Evolutionary conservation across 1,140 invertebrate genomes (phyloP).

Genomic region (Sitodiplosis mosellana): DNA sequence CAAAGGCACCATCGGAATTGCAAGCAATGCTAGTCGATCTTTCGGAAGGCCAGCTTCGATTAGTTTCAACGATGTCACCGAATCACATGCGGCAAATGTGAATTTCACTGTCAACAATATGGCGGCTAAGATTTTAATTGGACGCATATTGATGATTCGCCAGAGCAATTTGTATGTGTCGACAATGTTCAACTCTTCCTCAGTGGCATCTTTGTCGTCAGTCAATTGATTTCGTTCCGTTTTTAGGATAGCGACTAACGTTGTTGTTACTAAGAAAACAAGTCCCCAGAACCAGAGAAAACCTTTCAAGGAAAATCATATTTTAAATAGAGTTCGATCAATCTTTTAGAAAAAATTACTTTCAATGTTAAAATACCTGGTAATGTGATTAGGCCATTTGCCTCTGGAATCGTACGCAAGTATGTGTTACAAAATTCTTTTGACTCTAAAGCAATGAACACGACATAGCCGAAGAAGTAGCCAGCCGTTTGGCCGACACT

Average conservation of each 20-base stretch:
- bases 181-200: constrained; percentile 41
- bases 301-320: constrained; percentile 33
- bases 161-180: constrained; percentile 73
- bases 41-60: constrained; percentile 91
- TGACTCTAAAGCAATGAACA: constrained; percentile 95
- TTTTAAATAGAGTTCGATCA: neutral
- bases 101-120: constrained; percentile 87
- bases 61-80: constrained; percentile 84
- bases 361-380: too few relatives aligned
- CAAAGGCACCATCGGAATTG: constrained; percentile 80
- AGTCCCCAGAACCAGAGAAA: constrained; percentile 94
- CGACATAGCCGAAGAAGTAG: constrained; percentile 91
- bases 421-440: constrained; percentile 91
- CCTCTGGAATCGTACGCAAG: constrained; percentile 49
- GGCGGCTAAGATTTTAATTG: constrained; percentile 55
- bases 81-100: constrained; percentile 90
- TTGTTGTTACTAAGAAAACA: constrained; percentile 79
- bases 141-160: constrained; percentile 66
- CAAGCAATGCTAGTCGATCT: constrained; percentile 81
- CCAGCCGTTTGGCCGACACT: constrained; percentile 96
- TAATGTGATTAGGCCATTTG: constrained; percentile 66
- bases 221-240: constrained; percentile 42
- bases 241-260: constrained; percentile 78
- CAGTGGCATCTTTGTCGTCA: constrained; percentile 24
- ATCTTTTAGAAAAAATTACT: neutral